Evolutionary conservation across 2,113 vertebrate species (phyloP).

Genomic region (Leuciscus idus): DNA sequence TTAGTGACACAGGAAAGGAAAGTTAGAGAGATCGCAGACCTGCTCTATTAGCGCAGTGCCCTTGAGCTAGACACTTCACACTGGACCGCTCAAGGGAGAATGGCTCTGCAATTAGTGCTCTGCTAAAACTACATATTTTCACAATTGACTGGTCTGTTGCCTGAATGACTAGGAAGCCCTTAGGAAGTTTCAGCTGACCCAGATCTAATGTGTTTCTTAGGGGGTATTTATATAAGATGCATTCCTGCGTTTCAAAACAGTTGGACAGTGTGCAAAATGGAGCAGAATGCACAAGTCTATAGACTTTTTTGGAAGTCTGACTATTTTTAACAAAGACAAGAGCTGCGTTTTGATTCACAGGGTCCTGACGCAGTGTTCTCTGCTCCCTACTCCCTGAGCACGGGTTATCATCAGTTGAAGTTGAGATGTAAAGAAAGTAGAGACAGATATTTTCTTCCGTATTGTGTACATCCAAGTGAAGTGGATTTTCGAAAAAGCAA

Average conservation of each 20-base stretch:
- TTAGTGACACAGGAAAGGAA: conserved; percentile 28
- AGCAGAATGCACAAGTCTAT: conserved; percentile 4
- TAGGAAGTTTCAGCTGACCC: conserved; percentile 11
- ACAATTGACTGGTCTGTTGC: neutral
- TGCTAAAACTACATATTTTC: conserved; percentile 21
- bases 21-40: conserved; percentile 22
- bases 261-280: neutral
- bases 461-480: neutral
- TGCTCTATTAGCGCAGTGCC: conserved; percentile 26
- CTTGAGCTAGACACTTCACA: conserved; percentile 33
- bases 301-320: neutral
- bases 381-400: neutral
- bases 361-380: neutral
- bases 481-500: neutral
- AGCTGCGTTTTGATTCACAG: neutral
- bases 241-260: neutral
- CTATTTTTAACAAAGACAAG: conserved; percentile 2
- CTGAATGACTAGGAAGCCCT: neutral
- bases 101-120: conserved; percentile 32
- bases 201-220: neutral
- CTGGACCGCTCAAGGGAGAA: conserved; percentile 15
- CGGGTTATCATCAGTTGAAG: neutral
- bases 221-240: conserved; percentile 26
- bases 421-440: neutral
- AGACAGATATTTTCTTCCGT: neutral